Evolutionary conservation across 2,888 invertebrate species (phyloP), one percentile per base, ranked within the genome.

Genomic region (Ischnura elegans): DNA sequence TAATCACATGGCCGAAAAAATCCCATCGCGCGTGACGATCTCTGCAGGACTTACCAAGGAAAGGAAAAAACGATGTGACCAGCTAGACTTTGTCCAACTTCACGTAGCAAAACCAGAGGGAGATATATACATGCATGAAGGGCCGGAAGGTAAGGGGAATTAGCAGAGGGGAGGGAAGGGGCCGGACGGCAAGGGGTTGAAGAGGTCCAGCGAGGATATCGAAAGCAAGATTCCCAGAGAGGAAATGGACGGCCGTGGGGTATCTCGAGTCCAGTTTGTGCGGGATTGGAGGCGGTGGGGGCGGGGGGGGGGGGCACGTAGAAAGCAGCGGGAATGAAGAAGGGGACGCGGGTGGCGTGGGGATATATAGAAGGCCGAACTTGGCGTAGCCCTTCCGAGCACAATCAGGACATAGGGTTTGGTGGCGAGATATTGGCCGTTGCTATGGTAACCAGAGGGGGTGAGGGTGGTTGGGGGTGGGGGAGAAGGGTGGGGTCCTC

Each of bases 401-500:
- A 47, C 94, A 93, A 55, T 94, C 94, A 90, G 94, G 93, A 94
- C 93, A 94, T 94, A 93, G 94, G 94, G 94, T 93, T 93, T 93
- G 93, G 87, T 47, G 94, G 93, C 94, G 90, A 93, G 93, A 94
- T 87, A 93, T 93, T 94, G 93, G 66, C 93, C 94, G 85, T 93
- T 87, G 86, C 93, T 94, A 94, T 93, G 93, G 93, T 93, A 93
- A 93, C 93, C 87, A 94, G 93, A 94, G 90, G 93, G 94, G 94
- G 94, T 94, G 94, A 94, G 87, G 42, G 86, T 42, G 93, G 86
- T 29, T 86, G 87, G 94, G 94, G 90, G 93, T 94, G 94, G 94
- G 94, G 94, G 93, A 94, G 93, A 94, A 94, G 94, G 94, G 95
- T 95, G 95, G 95, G 95, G 43, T 66, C 42, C 61, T 61, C 46